Percentiles rank a stretch among this genome's conserved stretches.
phyloP scores from a whole-genome alignment of 2,888 invertebrate species.

The Yponomeuta malinellus region DNA sequence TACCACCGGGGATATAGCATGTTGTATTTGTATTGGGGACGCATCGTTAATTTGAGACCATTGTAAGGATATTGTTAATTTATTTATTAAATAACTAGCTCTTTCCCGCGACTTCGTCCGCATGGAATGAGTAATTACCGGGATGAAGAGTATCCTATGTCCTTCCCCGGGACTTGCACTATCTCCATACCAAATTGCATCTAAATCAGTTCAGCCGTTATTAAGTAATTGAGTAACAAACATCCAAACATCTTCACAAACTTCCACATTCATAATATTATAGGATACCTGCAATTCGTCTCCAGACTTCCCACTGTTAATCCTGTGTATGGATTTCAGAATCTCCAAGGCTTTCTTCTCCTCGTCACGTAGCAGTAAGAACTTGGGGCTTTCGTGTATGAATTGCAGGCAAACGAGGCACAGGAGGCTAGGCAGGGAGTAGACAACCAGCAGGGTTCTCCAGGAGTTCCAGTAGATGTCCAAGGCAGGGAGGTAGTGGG shows the following conservation, averaged over 20 bases:
- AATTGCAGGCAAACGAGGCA: conserved; percentile 71
- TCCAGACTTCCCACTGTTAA: conserved; percentile 36
- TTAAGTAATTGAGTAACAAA: too few relatives aligned
- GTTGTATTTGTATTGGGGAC: not conserved
- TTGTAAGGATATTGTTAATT: not conserved
- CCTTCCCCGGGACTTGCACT: too few relatives aligned
- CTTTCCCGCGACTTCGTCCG: too few relatives aligned
- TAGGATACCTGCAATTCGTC: conserved; percentile 36
- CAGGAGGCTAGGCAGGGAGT: conserved; percentile 78
- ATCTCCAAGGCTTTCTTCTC: conserved; percentile 68
- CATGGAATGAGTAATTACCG: too few relatives aligned
- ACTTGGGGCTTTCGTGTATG: conserved; percentile 87
- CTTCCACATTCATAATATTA: too few relatives aligned
- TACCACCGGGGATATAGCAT: too few relatives aligned
- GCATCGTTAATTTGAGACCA: not conserved
- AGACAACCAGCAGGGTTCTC: conserved; percentile 81
- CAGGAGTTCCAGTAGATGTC: conserved; percentile 80
- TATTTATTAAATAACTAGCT: conserved; percentile 15
- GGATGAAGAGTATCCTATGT: too few relatives aligned
- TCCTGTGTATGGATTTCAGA: conserved; percentile 42
- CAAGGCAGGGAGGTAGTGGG: conserved; percentile 46
- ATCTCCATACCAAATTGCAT: too few relatives aligned
- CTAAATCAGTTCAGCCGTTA: too few relatives aligned
- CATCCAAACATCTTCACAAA: too few relatives aligned
- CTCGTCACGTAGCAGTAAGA: conserved; percentile 76